Base-by-base conservation (phyloP, 2,113 vertebrate genomes). In the Paradisaea rubra region DNA sequence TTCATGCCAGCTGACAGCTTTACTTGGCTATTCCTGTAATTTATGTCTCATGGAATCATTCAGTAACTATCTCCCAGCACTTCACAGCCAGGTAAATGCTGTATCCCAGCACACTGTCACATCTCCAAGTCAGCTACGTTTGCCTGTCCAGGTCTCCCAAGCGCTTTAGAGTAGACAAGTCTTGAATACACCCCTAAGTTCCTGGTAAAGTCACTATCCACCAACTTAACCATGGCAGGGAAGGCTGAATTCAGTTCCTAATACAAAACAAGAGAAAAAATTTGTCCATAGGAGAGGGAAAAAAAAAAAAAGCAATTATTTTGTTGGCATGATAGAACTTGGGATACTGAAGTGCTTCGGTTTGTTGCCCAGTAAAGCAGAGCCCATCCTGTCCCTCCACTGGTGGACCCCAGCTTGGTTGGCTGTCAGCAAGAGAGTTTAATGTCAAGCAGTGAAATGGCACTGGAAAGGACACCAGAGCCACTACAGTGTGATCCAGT, bases 11-110 rank as follows among this genome's bases (percentile, higher is more conserved):
- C 4, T 31, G 47, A 33, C 56, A 66, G 4, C 70, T 53, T 18
- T 0, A 17, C 15, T 20, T 8, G 37, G 24, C 54, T 33, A 24
- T 3, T 44, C 59, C 21, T 37, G 39, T 22, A 1, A 0, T 30
- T 86, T 31, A 24, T 2, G 23, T 13, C 27, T 37, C 24, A 22
- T 19, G 60, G n/a, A 73, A 57, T 64, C 35, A 10, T 19, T n/a
- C 50, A 57, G 50, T 20, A 23, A 41, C 30, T 13, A 22, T 30
- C n/a, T 74, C 60, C 42, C 52, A 57, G 4, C 50, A 85, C 10
- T n/a, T 9, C 50, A 39, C n/a, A 64, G 39, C 27, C 68, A 47
- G 7, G n/a, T 8, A 41, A 56, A 33, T 1, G 23, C n/a, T 28
- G 15, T 7, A 13, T 47, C 60, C 60, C 50, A 57, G 41, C 52